phyloP scores from a whole-genome alignment of 2,113 vertebrate genomes.

The Helogale parvula region DNA sequence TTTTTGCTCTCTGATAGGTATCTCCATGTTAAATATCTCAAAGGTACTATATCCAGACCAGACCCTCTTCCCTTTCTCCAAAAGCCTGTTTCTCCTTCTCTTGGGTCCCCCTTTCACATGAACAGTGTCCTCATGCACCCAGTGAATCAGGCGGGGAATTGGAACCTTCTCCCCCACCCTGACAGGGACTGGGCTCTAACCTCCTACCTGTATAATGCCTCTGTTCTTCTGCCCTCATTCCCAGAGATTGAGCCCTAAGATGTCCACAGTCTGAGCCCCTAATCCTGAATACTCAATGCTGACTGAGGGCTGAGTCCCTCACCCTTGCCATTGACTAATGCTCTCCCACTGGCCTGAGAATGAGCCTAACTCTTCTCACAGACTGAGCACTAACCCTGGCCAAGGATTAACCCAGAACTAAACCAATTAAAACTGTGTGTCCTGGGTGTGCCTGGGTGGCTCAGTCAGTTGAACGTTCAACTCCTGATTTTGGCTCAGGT shows the following conservation, averaged over 20 bases:
- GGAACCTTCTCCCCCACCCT: neutral
- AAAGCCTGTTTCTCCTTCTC: neutral
- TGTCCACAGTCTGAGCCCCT: neutral
- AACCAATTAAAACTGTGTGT: neutral
- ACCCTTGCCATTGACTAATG: neutral
- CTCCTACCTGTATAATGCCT: neutral
- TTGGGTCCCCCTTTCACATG: neutral
- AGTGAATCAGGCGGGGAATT: neutral
- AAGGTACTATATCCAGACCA: neutral
- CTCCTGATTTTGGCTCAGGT: too few species aligned
- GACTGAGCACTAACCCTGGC: neutral
- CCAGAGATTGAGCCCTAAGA: neutral
- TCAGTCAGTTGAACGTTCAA: too few species aligned
- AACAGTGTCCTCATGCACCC: neutral
- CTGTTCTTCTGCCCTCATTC: slow-evolving; percentile 17
- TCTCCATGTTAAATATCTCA: slow-evolving; percentile 6
- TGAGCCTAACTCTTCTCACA: neutral
- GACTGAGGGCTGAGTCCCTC: neutral
- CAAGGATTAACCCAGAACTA: neutral
- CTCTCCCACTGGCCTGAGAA: neutral
- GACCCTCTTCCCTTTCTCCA: neutral
- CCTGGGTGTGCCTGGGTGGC: too few species aligned
- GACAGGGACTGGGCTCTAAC: neutral
- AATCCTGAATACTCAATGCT: neutral
- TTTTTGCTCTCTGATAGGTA: neutral